Evolutionary conservation across 2,888 invertebrate genomes (phyloP).

Genomic region (Cheilosia variabilis): DNA sequence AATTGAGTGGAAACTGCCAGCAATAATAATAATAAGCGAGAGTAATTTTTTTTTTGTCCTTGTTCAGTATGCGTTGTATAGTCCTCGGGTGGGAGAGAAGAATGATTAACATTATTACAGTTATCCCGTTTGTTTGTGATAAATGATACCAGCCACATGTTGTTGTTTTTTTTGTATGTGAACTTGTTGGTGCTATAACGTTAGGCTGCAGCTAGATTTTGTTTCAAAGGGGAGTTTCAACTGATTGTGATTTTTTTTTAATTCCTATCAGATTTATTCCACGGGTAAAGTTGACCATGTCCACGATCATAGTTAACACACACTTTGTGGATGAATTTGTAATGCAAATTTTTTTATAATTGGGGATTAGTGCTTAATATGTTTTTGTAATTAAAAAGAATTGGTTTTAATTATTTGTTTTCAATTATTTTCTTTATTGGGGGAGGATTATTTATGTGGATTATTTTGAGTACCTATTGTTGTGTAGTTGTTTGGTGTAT

Average conservation of each 20-base stretch:
- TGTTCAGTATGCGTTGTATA: constrained; percentile 5
- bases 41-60: constrained; percentile 30
- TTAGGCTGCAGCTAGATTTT: background rate
- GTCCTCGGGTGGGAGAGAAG: background rate
- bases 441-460: too few relatives aligned
- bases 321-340: constrained; percentile 22
- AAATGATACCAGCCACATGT: constrained; percentile 40
- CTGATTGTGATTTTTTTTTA: constrained; percentile 39
- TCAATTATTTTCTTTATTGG: background rate
- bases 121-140: constrained; percentile 17
- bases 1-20: constrained; percentile 72
- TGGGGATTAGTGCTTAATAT: constrained; percentile 14
- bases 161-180: constrained; percentile 36
- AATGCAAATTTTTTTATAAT: background rate
- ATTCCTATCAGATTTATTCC: constrained; percentile 22
- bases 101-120: constrained; percentile 10
- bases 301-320: constrained; percentile 14
- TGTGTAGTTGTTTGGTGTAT: too few relatives aligned
- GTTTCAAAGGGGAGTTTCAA: background rate
- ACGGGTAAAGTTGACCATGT: background rate
- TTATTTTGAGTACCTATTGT: background rate
- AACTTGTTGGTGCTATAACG: constrained; percentile 31
- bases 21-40: constrained; percentile 49
- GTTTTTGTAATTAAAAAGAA: constrained; percentile 36
- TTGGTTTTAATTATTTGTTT: constrained; percentile 5